Evolutionary conservation across 1,140 invertebrate genomes (phyloP).

Genomic region (Ceratosolen solmsi): DNA sequence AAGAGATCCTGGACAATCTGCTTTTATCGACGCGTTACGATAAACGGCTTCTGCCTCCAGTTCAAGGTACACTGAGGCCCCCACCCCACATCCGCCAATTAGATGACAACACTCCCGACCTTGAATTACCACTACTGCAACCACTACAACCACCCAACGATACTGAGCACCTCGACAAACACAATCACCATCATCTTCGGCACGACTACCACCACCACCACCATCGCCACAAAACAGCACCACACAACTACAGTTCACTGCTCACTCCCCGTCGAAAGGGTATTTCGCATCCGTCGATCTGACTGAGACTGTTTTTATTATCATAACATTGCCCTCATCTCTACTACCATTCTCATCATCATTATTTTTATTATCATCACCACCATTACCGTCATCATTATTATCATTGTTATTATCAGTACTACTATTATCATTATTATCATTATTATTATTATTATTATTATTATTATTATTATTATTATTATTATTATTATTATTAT

Average conservation of each 20-base stretch:
- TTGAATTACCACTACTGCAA: constrained; percentile 54
- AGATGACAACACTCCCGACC: constrained; percentile 68
- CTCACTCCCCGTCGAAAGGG: constrained; percentile 70
- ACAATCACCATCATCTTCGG: constrained; percentile 62
- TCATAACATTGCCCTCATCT: not conserved
- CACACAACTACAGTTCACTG: constrained; percentile 73
- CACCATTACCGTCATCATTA: not conserved
- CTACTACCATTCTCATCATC: not conserved
- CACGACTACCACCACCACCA: constrained; percentile 56
- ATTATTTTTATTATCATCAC: not conserved
- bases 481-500: not conserved
- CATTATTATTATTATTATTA: not conserved
- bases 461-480: not conserved
- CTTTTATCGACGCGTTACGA: constrained; percentile 87
- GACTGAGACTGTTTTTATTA: constrained; percentile 44
- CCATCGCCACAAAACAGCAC: constrained; percentile 64
- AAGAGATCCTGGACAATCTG: constrained; percentile 89
- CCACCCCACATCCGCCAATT: constrained; percentile 68
- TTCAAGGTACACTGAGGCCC: constrained; percentile 81
- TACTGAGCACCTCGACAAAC: constrained; percentile 63
- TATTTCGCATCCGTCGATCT: constrained; percentile 60
- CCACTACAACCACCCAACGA: constrained; percentile 48
- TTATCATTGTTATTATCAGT: constrained; percentile 13
- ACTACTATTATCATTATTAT: not conserved
- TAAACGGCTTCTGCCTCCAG: constrained; percentile 88